A percentile compares a stretch with the other conserved stretches of the same genome.
phyloP scores from a whole-genome alignment of 2,888 invertebrate species.

The Camptogramma bilineatum region DNA sequence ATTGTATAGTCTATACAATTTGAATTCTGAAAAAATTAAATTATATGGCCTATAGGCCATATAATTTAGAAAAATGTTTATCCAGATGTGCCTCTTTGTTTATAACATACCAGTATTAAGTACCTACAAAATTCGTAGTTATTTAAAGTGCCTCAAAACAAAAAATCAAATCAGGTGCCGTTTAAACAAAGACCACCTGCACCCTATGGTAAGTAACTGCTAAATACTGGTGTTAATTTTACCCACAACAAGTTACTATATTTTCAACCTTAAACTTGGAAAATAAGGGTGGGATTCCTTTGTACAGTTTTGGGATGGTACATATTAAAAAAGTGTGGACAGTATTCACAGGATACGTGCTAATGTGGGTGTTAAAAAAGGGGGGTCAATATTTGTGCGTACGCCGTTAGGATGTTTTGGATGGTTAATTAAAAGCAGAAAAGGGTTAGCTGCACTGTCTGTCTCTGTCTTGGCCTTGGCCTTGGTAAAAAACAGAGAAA shows the following conservation, averaged over 20 bases:
- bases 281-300: constrained; percentile 8
- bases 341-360: constrained; percentile 50
- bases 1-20: neutral
- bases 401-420: constrained; percentile 45
- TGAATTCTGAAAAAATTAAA: too few relatives aligned
- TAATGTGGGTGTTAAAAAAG: constrained; percentile 69
- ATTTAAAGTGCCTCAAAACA: constrained; percentile 47
- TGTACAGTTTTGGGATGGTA: constrained; percentile 28
- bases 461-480: constrained; percentile 6
- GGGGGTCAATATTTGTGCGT: constrained; percentile 63
- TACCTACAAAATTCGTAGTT: constrained; percentile 10
- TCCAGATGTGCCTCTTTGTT: neutral
- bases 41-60: too few relatives aligned
- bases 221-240: constrained; percentile 79
- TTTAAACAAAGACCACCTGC: constrained; percentile 84
- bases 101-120: neutral
- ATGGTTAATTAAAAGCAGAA: constrained; percentile 27
- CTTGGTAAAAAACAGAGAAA: constrained; percentile 5
- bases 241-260: constrained; percentile 51
- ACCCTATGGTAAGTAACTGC: constrained; percentile 70
- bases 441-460: constrained; percentile 9
- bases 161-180: constrained; percentile 50
- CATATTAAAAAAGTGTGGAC: constrained; percentile 37
- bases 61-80: too few relatives aligned
- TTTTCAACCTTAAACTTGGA: constrained; percentile 14